Evolutionary conservation across 2,797 vertebrate species (phyloP).

Genomic region (Ciconia nigra): DNA sequence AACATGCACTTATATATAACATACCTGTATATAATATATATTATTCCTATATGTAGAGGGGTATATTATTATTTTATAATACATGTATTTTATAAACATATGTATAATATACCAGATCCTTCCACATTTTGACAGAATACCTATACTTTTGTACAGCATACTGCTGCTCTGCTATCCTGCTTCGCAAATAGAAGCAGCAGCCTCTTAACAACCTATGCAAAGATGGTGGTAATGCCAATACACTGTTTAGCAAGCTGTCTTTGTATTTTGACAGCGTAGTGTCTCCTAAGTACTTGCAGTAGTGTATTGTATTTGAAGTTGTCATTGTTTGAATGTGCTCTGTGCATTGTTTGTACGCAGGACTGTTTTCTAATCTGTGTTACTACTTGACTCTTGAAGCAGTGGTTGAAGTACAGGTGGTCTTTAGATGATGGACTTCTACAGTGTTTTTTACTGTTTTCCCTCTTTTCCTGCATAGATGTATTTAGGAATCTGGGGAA

Average conservation of each 20-base stretch:
- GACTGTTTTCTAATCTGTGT: neutral
- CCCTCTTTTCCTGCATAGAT: constrained; percentile 76
- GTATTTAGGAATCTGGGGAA: constrained; percentile 93
- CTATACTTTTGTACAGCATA: neutral
- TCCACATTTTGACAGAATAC: neutral
- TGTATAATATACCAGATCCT: neutral
- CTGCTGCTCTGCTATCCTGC: neutral
- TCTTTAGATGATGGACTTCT: neutral
- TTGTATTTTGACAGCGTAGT: neutral
- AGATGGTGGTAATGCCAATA: neutral
- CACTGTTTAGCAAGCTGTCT: neutral
- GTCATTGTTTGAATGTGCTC: neutral
- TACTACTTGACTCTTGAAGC: neutral
- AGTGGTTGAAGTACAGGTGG: neutral
- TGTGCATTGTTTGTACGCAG: neutral
- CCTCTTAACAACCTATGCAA: neutral
- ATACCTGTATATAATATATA: neutral
- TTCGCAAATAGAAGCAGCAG: neutral
- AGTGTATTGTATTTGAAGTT: neutral
- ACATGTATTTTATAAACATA: neutral
- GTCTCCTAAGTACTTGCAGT: neutral
- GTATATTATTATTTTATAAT: neutral
- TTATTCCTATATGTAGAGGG: neutral
- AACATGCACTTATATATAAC: neutral
- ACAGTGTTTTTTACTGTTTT: neutral